Percentiles rank a stretch among this genome's conserved stretches.
Evolutionary conservation across 2,888 invertebrate genomes (phyloP).

Genomic region (Chloroclysta siterata): DNA sequence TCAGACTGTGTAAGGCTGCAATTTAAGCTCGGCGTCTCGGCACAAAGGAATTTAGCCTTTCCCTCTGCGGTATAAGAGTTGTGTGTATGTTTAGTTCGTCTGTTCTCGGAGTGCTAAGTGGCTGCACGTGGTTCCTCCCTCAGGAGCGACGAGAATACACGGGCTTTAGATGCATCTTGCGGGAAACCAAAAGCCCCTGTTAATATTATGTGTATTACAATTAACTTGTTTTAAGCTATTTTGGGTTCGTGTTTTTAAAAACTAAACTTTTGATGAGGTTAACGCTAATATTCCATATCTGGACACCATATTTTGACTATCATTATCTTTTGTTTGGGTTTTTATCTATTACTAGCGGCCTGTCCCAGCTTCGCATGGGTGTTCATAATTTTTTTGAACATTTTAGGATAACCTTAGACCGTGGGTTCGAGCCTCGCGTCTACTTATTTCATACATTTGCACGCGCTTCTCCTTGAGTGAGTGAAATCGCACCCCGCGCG

Average conservation of each 20-base stretch:
- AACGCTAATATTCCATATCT: no score
- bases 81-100: conserved; percentile 59
- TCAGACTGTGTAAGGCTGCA: conserved; percentile 70
- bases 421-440: no score
- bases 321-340: background rate
- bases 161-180: conserved; percentile 76
- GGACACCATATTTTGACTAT: background rate
- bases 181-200: conserved; percentile 68
- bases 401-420: no score
- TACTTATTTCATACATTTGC: no score
- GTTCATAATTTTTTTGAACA: no score
- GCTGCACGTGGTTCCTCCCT: conserved; percentile 75
- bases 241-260: conserved; percentile 40
- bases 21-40: conserved; percentile 57
- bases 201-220: conserved; percentile 75
- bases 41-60: conserved; percentile 68
- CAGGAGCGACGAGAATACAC: conserved; percentile 67
- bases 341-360: no score
- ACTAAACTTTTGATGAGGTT: background rate
- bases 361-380: no score
- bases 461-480: no score
- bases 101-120: conserved; percentile 76
- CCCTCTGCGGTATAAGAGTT: conserved; percentile 51
- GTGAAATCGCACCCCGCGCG: no score
- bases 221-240: conserved; percentile 69